Evolutionary conservation across 1,140 invertebrate genomes (phyloP).

Genomic region (Nilaparvata lugens): DNA sequence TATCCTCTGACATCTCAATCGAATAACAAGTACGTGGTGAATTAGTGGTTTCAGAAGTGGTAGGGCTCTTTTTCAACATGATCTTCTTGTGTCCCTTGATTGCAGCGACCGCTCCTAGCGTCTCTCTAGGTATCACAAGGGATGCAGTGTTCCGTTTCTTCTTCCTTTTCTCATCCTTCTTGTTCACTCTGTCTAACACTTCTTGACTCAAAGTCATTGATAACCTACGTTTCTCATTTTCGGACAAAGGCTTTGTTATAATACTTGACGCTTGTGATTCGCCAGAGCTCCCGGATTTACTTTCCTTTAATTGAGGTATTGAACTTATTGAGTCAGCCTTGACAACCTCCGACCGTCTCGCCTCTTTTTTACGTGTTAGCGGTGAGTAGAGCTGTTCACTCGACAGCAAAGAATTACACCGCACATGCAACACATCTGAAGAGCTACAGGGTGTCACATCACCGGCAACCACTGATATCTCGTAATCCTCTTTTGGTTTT

Average conservation of each 20-base stretch:
- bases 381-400: slow-evolving; percentile 37
- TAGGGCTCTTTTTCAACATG: slow-evolving; percentile 24
- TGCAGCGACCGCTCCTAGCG: slow-evolving; percentile 49
- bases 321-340: slow-evolving; percentile 48
- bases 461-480: slow-evolving; percentile 45
- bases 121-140: slow-evolving; percentile 48
- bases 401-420: slow-evolving; percentile 53
- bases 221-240: slow-evolving; percentile 60
- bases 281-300: slow-evolving; percentile 9
- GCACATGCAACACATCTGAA: slow-evolving; percentile 41
- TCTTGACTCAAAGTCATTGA: slow-evolving; percentile 63
- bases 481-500: slow-evolving; percentile 37
- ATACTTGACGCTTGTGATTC: slow-evolving; percentile 12
- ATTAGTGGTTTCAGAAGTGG: slow-evolving; percentile 25
- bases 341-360: slow-evolving; percentile 31
- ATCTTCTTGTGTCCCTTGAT: slow-evolving; percentile 36
- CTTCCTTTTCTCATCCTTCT: slow-evolving; percentile 34
- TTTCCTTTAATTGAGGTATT: slow-evolving; percentile 35
- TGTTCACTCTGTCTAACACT: slow-evolving; percentile 49
- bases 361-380: slow-evolving; percentile 31
- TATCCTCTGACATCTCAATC: slow-evolving; percentile 39
- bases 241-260: slow-evolving; percentile 40
- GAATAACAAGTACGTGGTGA: slow-evolving; percentile 46
- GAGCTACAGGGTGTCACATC: slow-evolving; percentile 21
- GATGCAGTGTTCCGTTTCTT: slow-evolving; percentile 25